Conservation (phyloP, 2,797 vertebrate genomes). For the Enteromius afrohamiltoni region DNA sequence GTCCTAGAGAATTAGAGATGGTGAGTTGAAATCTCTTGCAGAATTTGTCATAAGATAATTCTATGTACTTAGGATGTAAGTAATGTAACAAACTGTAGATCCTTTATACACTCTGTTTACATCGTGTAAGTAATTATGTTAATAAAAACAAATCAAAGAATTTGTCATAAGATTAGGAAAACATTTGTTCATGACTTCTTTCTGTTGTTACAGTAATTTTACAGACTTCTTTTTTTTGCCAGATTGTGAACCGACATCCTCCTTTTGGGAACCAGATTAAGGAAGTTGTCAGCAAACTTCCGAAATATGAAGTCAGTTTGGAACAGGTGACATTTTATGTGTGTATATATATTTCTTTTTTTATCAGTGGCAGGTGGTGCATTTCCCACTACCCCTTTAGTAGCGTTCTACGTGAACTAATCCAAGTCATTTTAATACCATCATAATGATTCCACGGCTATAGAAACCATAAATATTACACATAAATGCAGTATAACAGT, state of each 20-base stretch:
- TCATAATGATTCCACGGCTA: no score
- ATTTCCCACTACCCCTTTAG: no score
- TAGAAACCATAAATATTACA: no score
- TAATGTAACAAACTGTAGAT: no score
- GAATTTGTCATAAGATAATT: no score
- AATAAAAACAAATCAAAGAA: not conserved
- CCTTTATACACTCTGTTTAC: no score
- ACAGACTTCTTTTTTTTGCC: conserved; percentile 58
- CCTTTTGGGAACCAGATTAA: conserved; percentile 98
- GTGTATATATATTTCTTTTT: not conserved
- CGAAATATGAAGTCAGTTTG: conserved; percentile 88
- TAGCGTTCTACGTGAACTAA: no score
- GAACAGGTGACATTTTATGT: conserved; percentile 84
- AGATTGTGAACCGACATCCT: conserved; percentile 97
- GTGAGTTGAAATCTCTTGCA: conserved; percentile 70
- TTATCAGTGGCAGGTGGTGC: no score
- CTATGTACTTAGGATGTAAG: no score
- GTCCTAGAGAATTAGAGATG: conserved; percentile 92
- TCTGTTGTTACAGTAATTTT: not conserved
- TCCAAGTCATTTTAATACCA: no score
- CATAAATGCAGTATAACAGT: no score
- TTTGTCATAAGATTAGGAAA: not conserved
- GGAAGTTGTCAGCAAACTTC: conserved; percentile 88
- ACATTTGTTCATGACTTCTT: not conserved
- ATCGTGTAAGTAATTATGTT: no score